A percentile compares a stretch with the other conserved stretches of the same genome.
These are phyloP conservation scores for Mactra quadrangularis DNA, from an alignment of 1,140 invertebrate genomes.

Conservation along the genomic window DNA sequence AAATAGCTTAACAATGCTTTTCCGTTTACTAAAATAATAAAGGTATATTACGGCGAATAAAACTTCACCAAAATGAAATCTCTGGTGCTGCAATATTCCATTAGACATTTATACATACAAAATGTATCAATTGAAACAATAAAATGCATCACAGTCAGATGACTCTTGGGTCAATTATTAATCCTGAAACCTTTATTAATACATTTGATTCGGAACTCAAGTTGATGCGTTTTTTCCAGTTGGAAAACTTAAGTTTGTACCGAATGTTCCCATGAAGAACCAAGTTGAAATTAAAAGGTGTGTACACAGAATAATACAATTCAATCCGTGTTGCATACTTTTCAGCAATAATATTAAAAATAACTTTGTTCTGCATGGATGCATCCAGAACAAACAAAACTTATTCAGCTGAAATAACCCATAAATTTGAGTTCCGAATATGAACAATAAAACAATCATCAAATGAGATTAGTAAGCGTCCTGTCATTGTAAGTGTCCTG, in stretches of 20 bases:
- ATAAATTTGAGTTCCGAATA: no score
- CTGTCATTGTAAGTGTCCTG: no score
- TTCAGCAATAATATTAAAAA: background rate
- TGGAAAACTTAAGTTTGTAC: no score
- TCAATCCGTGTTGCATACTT: background rate
- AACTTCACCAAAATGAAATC: background rate
- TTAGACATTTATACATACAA: background rate
- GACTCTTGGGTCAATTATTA: constrained; percentile 26
- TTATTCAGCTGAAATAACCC: no score
- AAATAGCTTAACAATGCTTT: background rate
- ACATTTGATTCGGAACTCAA: background rate
- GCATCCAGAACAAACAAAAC: no score
- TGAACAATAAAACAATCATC: no score
- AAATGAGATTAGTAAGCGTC: no score
- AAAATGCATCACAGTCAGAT: constrained; percentile 41
- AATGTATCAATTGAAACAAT: constrained; percentile 8
- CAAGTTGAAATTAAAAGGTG: background rate
- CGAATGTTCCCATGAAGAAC: background rate
- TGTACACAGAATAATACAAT: background rate
- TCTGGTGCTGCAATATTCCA: constrained; percentile 22
- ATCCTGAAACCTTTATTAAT: constrained; percentile 34
- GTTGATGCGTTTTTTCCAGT: background rate
- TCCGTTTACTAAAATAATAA: background rate
- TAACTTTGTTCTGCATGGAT: background rate
- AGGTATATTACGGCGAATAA: background rate